phyloP scores from a whole-genome alignment of 2,888 invertebrate genomes.

The Eilema sororculum region DNA sequence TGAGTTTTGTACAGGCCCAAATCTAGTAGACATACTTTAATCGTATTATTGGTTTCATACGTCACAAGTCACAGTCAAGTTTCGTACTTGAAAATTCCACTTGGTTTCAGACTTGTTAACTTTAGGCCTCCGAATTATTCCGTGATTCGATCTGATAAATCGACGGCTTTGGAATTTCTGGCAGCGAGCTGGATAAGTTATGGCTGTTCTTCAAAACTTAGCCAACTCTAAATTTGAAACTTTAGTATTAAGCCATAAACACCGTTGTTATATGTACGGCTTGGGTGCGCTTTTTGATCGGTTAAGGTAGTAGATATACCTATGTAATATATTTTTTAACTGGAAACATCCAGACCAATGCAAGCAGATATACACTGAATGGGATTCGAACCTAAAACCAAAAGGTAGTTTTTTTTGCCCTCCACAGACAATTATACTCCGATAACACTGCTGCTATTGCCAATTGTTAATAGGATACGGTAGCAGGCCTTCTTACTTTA shows the following conservation, averaged over 20 bases:
- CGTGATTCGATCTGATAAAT: slow-evolving; percentile 38
- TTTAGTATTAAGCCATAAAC: slow-evolving; percentile 12
- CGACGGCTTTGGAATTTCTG: slow-evolving; percentile 12
- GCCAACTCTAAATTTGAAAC: slow-evolving; percentile 10
- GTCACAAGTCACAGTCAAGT: slow-evolving; percentile 10
- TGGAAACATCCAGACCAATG: not conserved
- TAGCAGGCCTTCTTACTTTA: too few relatives aligned
- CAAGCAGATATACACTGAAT: too few relatives aligned
- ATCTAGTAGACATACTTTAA: slow-evolving; percentile 10
- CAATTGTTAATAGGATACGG: too few relatives aligned
- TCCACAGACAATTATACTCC: too few relatives aligned
- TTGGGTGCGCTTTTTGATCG: not conserved
- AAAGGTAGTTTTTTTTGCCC: too few relatives aligned
- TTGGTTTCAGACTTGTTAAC: slow-evolving; percentile 36
- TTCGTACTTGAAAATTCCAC: slow-evolving; percentile 34
- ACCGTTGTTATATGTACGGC: not conserved
- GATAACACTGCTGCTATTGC: too few relatives aligned
- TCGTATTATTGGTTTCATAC: slow-evolving; percentile 18
- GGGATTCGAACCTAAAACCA: too few relatives aligned
- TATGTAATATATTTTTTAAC: not conserved
- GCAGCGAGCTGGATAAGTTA: slow-evolving; percentile 14
- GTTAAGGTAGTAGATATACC: not conserved
- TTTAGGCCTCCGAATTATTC: slow-evolving; percentile 34
- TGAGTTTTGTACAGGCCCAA: too few relatives aligned
- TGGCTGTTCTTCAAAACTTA: slow-evolving; percentile 16